Conservation (phyloP, 2,113 vertebrate genomes). For the Pterocles gutturalis region DNA sequence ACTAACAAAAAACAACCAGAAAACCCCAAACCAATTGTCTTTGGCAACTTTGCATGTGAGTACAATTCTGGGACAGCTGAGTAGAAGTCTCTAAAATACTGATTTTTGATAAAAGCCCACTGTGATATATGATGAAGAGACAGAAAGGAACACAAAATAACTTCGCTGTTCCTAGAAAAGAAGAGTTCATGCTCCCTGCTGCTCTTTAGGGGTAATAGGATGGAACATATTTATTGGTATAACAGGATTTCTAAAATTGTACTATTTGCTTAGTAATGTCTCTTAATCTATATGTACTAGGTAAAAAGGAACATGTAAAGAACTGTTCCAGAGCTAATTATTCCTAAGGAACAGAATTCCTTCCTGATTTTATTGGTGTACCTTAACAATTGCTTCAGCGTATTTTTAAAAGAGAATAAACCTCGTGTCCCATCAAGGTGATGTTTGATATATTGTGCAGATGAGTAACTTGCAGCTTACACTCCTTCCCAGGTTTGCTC, state of each 20-base stretch:
- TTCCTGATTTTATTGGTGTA: neutral
- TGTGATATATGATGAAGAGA: neutral
- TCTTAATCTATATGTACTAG: accelerated
- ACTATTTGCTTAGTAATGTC: neutral
- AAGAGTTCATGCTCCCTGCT: neutral
- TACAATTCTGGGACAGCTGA: neutral
- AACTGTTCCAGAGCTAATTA: neutral
- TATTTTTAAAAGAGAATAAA: neutral
- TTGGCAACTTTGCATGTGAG: neutral
- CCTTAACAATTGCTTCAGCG: neutral
- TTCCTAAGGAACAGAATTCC: neutral
- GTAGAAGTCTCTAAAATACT: neutral
- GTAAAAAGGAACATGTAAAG: neutral
- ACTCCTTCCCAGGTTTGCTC: neutral
- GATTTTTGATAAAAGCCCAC: neutral
- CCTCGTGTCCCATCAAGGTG: neutral
- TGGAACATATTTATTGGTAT: neutral
- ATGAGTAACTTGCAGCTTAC: neutral
- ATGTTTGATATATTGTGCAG: neutral
- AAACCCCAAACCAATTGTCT: neutral
- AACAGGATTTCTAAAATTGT: neutral
- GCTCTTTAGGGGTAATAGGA: neutral
- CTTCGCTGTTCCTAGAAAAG: neutral
- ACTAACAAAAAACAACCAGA: neutral
- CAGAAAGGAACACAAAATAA: neutral